These are phyloP conservation scores for Syritta pipiens DNA, from an alignment of 2,888 invertebrate species.

Conservation along the genomic window DNA sequence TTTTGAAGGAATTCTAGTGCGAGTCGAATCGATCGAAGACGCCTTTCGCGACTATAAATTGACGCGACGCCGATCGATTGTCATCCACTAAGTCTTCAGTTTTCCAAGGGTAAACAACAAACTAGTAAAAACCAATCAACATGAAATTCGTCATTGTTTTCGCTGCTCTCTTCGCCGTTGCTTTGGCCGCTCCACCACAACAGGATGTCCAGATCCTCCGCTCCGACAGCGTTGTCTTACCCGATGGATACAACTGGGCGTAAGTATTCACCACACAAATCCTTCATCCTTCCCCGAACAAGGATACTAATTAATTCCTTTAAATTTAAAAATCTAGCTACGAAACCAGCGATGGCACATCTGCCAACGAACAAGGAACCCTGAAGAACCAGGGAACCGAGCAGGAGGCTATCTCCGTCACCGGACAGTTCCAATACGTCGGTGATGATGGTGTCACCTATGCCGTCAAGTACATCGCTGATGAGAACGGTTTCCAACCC, in stretches of 20 bases:
- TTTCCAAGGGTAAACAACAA: constrained; percentile 59
- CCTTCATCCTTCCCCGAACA: not conserved
- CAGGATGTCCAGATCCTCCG: constrained; percentile 83
- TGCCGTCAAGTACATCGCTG: constrained; percentile 78
- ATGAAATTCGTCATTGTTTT: constrained; percentile 75
- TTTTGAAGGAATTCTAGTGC: constrained; percentile 42
- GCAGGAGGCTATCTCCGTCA: constrained; percentile 78
- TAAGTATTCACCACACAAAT: constrained; percentile 25
- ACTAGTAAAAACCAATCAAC: constrained; percentile 57
- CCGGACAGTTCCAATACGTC: constrained; percentile 80
- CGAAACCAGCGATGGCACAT: constrained; percentile 82
- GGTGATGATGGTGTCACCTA: constrained; percentile 81
- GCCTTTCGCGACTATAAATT: constrained; percentile 63
- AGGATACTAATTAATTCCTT: not conserved
- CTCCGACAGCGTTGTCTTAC: constrained; percentile 81
- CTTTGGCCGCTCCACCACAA: constrained; percentile 75
- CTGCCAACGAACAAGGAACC: constrained; percentile 79
- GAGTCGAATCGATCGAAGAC: constrained; percentile 6
- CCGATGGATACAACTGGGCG: constrained; percentile 53
- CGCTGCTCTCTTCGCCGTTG: constrained; percentile 73
- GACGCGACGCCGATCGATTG: constrained; percentile 1
- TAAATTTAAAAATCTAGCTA: constrained; percentile 77
- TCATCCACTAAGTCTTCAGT: constrained; percentile 67
- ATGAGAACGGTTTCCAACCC: constrained; percentile 75
- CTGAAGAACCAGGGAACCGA: constrained; percentile 80